A percentile compares a stretch with the other conserved stretches of the same genome.
phyloP scores from a whole-genome alignment of 64 coral and sea anemone genomes.

The Montipora efflorescens region DNA sequence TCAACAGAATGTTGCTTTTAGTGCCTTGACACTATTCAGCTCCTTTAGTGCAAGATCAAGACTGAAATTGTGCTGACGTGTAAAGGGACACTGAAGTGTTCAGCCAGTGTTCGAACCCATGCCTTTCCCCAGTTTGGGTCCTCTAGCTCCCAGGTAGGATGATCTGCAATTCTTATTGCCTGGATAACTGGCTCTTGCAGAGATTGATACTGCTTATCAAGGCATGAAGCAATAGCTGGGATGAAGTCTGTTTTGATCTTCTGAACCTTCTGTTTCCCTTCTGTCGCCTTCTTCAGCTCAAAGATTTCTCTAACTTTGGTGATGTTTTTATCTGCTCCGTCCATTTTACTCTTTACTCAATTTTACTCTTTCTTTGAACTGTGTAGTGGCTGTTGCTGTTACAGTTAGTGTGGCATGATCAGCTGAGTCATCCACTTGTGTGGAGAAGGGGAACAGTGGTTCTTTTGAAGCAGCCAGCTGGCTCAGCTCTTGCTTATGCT shows the following conservation, averaged over 20 bases:
- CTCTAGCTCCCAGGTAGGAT: neutral
- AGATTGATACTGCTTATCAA: conserved; percentile 12
- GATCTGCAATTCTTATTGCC: neutral
- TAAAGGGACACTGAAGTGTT: conserved; percentile 34
- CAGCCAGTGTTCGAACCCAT: conserved; percentile 7
- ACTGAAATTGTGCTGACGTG: conserved; percentile 33
- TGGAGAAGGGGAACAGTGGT: conserved; percentile 61
- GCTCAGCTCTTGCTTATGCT: conserved; percentile 61
- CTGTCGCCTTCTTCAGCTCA: conserved; percentile 57
- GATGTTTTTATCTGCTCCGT: conserved; percentile 45
- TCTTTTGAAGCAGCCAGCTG: conserved; percentile 29
- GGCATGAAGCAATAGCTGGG: conserved; percentile 22
- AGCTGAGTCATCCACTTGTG: conserved; percentile 41
- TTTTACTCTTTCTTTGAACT: conserved; percentile 51
- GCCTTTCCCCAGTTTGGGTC: neutral
- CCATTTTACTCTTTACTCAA: neutral
- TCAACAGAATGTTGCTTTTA: neutral
- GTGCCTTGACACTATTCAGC: conserved; percentile 38
- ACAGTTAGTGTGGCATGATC: conserved; percentile 58
- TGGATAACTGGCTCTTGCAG: conserved; percentile 13
- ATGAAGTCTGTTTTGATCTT: conserved; percentile 65
- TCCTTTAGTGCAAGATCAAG: conserved; percentile 27
- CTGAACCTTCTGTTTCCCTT: conserved; percentile 49
- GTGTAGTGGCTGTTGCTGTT: conserved; percentile 54
- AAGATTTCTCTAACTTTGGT: conserved; percentile 53